These are phyloP conservation scores for Tragelaphus buxtoni DNA, from an alignment of 2,113 vertebrate species.

Conservation along the genomic window DNA sequence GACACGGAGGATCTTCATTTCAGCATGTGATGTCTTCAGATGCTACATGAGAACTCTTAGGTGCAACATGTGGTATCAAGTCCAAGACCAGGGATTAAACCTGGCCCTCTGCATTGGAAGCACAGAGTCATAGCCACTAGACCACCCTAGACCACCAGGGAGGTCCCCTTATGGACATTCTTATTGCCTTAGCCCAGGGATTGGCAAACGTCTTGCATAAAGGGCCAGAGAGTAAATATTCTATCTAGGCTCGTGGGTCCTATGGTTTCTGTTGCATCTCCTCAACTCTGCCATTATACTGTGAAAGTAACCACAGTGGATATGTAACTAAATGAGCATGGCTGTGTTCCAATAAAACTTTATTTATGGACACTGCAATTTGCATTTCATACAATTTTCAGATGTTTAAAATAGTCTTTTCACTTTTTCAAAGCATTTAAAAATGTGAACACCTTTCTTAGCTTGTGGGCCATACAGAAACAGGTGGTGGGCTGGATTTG, in stretches of 20 bases:
- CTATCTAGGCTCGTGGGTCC: background rate
- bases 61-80: background rate
- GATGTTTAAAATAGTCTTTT: background rate
- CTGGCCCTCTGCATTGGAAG: background rate
- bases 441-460: background rate
- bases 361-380: background rate
- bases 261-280: background rate
- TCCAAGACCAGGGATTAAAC: background rate
- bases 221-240: background rate
- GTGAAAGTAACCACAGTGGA: background rate
- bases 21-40: background rate
- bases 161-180: background rate
- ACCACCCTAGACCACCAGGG: background rate
- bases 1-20: accelerated
- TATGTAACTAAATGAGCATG: background rate
- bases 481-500: background rate
- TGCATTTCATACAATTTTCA: background rate
- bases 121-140: background rate
- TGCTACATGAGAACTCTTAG: background rate
- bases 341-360: background rate
- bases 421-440: background rate
- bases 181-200: background rate
- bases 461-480: background rate
- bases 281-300: background rate
- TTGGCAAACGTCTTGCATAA: background rate